Conservation (phyloP, 2,888 invertebrate genomes). For the Lepetodrilus schrolli region DNA sequence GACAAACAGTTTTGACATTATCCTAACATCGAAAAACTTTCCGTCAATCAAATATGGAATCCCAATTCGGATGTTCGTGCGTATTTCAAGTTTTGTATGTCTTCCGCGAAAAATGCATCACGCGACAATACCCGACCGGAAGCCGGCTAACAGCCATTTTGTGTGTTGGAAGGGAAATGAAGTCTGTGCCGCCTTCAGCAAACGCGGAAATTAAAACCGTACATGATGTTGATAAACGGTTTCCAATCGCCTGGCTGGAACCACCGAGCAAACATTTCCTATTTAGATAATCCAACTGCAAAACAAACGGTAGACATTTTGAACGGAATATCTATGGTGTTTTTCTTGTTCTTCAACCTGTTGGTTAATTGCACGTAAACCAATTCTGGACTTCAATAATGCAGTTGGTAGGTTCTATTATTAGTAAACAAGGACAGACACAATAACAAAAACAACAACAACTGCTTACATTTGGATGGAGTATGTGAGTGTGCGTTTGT, state of each 20-base stretch:
- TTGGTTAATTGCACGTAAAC: no score
- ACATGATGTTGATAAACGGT: not conserved
- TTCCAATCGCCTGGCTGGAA: not conserved
- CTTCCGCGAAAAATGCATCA: not conserved
- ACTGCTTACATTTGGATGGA: no score
- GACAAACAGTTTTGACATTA: not conserved
- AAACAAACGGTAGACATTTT: not conserved
- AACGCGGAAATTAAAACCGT: conserved; percentile 6
- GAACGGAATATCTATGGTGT: not conserved
- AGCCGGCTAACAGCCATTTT: conserved; percentile 16
- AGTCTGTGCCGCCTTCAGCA: not conserved
- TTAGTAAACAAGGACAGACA: no score
- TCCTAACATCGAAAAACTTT: not conserved
- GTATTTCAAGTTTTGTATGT: not conserved
- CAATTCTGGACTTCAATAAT: no score
- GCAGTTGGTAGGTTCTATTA: no score
- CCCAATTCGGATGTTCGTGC: not conserved
- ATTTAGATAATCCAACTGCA: not conserved
- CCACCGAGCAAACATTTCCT: not conserved
- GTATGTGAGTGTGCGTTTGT: no score
- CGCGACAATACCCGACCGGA: conserved; percentile 9
- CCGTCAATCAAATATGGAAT: not conserved
- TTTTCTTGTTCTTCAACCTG: not conserved
- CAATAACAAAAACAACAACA: no score
- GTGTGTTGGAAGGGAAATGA: conserved; percentile 4